Evolutionary conservation across 2,797 vertebrate species (phyloP), one percentile per base, ranked within the genome.

Genomic region (Acrocephalus scirpaceus): DNA sequence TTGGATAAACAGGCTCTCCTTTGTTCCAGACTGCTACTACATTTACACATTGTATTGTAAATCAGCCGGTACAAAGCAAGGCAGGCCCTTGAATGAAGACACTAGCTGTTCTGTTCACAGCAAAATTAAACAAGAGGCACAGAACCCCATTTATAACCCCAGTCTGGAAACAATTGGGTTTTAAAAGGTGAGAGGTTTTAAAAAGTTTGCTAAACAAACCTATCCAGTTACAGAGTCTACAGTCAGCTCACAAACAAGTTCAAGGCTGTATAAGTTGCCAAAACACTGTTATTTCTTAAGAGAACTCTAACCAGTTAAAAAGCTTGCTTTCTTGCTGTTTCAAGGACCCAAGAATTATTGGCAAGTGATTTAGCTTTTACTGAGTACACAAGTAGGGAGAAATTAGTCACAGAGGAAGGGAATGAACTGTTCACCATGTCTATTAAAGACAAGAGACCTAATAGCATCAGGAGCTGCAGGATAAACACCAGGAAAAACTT

Each of bases 181-280:
- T 94, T 76, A 87, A 92, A 95, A 97, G 96, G 95, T 96, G 90
- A 95, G 90, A 88, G 71, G 83, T 74, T 97, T 96, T 77, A 27
- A 92, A 73, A 96, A 94, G 80, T 94, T 93, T 94, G 92, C 88
- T 91, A 95, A 96, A 90, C 77, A 95, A 95, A 95, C 64, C 57
- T 77, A 77, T 76, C 57, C 83, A 94, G 83, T 83, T 72, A 82
- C 25, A 77, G 61, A 76, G 81, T 75, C 77, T 74, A 75, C 38
- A 73, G 74, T 58, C 65, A 92, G 72, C 61, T 79, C 58, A 75
- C 84, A 94, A 82, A 51, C 48, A 90, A 93, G 91, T 94, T 93
- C 88, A 94, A 87, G 71, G 83, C 56, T 58, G n/a, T 53, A 34
- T 60, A 87, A 76, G 42, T 66, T 79, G 36, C 67, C 77, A 79